A percentile compares a stretch with the other conserved stretches of the same genome.
Conservation (phyloP, 2,797 vertebrate species). For the Tapera naevia region DNA sequence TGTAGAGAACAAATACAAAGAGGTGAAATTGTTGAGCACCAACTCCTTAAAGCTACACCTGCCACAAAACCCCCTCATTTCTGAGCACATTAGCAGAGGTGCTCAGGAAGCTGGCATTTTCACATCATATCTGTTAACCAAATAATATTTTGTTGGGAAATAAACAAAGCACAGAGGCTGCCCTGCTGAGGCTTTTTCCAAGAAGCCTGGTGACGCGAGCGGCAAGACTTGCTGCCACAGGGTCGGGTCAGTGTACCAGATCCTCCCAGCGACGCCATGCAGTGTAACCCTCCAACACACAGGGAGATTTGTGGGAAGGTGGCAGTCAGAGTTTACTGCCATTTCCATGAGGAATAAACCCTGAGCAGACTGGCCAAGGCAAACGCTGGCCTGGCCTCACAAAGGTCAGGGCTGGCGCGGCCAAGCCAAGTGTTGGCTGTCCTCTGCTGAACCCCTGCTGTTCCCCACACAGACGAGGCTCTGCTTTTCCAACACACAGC, state of each 20-base stretch:
- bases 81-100: neutral
- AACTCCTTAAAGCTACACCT: neutral
- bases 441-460: neutral
- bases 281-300: neutral
- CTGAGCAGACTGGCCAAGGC: neutral
- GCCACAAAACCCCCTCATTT: neutral
- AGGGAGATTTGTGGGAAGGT: neutral
- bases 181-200: neutral
- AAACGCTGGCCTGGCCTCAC: conserved; percentile 4
- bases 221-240: neutral
- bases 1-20: conserved; percentile 13
- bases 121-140: neutral
- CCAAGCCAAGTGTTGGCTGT: conserved; percentile 5
- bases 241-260: accelerated
- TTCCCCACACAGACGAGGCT: neutral
- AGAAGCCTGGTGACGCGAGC: neutral
- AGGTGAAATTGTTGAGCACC: conserved; percentile 37
- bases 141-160: neutral
- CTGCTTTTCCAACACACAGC: neutral
- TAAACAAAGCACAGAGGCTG: neutral
- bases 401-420: conserved; percentile 22
- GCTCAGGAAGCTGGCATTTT: neutral
- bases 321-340: neutral
- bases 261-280: neutral
- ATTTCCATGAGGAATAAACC: conserved; percentile 16